Evolutionary conservation across 1,140 invertebrate genomes (phyloP).

Genomic region (Cydia splendana): DNA sequence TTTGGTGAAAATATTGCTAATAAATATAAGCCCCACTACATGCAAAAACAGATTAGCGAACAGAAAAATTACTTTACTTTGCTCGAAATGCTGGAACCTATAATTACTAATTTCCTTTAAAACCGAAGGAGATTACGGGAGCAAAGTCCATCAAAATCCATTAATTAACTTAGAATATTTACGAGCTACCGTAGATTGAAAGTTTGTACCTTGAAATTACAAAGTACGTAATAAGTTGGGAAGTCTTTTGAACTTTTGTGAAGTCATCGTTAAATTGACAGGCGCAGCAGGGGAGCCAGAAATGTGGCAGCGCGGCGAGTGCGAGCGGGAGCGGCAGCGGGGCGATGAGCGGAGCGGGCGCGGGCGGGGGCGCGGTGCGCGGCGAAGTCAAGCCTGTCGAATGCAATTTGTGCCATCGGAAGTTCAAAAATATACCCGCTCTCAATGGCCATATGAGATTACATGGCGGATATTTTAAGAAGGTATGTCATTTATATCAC

Average conservation of each 20-base stretch:
- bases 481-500: slow-evolving; percentile 79
- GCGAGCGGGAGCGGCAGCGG: slow-evolving; percentile 47
- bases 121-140: slow-evolving; percentile 54
- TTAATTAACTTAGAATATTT: slow-evolving; percentile 76
- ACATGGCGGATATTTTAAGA: slow-evolving; percentile 98
- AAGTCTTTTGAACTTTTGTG: slow-evolving; percentile 70
- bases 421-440: slow-evolving; percentile 98
- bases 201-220: slow-evolving; percentile 72
- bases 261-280: slow-evolving; percentile 67
- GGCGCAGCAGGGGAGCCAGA: slow-evolving; percentile 65
- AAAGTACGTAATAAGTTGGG: slow-evolving; percentile 70
- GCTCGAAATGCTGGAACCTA: slow-evolving; percentile 42
- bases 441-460: slow-evolving; percentile 98
- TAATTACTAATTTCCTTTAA: slow-evolving; percentile 63
- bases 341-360: slow-evolving; percentile 28
- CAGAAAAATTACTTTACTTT: slow-evolving; percentile 4
- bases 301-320: slow-evolving; percentile 47
- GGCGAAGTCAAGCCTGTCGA: slow-evolving; percentile 89
- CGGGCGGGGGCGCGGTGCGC: slow-evolving; percentile 38
- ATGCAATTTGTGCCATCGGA: slow-evolving; percentile 95
- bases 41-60: neutral
- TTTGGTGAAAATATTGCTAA: slow-evolving; percentile 47
- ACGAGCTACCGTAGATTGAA: slow-evolving; percentile 67
- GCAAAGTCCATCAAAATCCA: slow-evolving; percentile 67
- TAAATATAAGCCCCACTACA: slow-evolving; percentile 40